Evolutionary conservation across 2,797 vertebrate genomes (phyloP).

Genomic region (Aeoliscus strigatus): DNA sequence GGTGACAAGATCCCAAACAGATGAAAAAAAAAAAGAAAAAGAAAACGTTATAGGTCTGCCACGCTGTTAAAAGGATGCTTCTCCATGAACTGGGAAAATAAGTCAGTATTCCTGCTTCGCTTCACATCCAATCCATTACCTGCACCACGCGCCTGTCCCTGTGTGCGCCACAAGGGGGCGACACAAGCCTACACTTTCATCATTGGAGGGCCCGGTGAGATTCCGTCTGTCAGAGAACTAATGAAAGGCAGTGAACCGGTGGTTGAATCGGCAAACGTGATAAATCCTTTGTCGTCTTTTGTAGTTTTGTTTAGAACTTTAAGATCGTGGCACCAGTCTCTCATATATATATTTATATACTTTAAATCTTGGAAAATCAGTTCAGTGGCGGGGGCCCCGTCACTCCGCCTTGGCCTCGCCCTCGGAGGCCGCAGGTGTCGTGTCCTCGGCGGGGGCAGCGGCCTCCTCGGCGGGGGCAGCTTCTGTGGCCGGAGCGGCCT

Average conservation of each 20-base stretch:
- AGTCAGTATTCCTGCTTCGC: conserved; percentile 72
- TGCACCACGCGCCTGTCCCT: conserved; percentile 55
- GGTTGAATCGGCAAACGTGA: conserved; percentile 75
- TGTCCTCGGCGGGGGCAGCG: conserved; percentile 58
- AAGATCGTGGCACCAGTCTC: conserved; percentile 79
- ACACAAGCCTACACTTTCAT: conserved; percentile 50
- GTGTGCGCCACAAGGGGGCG: conserved; percentile 63
- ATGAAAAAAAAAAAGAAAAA: conserved; percentile 59
- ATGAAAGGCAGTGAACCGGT: conserved; percentile 76
- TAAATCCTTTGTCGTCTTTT: conserved; percentile 72
- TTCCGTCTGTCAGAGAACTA: conserved; percentile 70
- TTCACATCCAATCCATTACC: conserved; percentile 65
- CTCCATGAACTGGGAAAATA: conserved; percentile 66
- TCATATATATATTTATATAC: conserved; percentile 82
- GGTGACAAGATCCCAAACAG: conserved; percentile 60
- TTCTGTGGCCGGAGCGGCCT: conserved; percentile 68
- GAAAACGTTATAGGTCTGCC: conserved; percentile 71
- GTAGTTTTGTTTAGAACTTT: conserved; percentile 76
- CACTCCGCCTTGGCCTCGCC: conserved; percentile 75
- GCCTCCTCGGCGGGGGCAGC: conserved; percentile 54
- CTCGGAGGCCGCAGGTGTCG: conserved; percentile 70
- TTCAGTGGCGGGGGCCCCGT: conserved; percentile 61
- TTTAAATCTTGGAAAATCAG: conserved; percentile 81
- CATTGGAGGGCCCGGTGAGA: conserved; percentile 65
- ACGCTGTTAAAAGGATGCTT: conserved; percentile 66